phyloP scores from a whole-genome alignment of 2,888 invertebrate genomes.

The Steinernema hermaphroditum region DNA sequence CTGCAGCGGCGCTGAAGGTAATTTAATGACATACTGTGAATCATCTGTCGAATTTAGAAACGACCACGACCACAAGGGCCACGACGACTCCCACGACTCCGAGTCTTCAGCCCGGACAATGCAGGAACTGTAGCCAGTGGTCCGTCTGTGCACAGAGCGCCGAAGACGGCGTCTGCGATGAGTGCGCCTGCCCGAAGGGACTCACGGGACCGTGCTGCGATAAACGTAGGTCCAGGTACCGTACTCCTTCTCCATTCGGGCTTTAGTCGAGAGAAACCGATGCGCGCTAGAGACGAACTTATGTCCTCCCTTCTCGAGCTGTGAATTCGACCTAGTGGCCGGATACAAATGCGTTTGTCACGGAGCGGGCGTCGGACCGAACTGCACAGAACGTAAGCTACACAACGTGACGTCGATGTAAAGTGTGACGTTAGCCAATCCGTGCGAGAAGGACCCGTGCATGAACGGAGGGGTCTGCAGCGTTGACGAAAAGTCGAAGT shows the following conservation, averaged over 20 bases:
- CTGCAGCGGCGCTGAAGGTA: too few species aligned
- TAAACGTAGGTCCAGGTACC: background rate
- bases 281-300: background rate
- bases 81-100: background rate
- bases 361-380: background rate
- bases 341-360: background rate
- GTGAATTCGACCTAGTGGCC: background rate
- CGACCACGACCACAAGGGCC: background rate
- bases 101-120: background rate
- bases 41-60: too few species aligned
- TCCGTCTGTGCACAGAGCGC: background rate
- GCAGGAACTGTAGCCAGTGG: background rate
- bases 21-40: too few species aligned
- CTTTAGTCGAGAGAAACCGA: background rate
- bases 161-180: background rate
- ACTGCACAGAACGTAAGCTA: background rate
- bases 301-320: slow-evolving; percentile 4
- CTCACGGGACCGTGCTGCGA: background rate
- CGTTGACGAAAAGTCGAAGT: too few species aligned
- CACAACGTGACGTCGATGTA: background rate
- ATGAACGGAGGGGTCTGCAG: slow-evolving; percentile 12
- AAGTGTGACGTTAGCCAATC: background rate
- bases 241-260: too few species aligned
- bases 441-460: slow-evolving; percentile 12
- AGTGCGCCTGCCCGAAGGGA: slow-evolving; percentile 9